These are phyloP conservation scores for Eurois occulta DNA, from an alignment of 2,888 invertebrate genomes.

Conservation along the genomic window DNA sequence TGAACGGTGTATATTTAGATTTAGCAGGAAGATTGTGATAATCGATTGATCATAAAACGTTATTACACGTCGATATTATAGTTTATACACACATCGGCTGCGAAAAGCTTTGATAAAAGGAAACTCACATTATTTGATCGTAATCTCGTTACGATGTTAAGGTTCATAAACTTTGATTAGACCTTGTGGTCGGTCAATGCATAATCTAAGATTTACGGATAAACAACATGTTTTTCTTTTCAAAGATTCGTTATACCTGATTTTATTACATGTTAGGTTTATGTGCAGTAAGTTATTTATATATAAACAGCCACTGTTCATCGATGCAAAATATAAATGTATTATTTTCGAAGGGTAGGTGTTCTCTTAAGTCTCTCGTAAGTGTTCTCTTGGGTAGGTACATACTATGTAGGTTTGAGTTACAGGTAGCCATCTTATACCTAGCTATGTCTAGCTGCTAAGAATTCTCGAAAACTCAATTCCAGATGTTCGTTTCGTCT, in stretches of 20 bases:
- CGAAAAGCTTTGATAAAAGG: constrained; percentile 37
- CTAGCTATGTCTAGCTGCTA: not conserved
- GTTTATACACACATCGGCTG: constrained; percentile 32
- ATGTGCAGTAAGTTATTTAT: constrained; percentile 3
- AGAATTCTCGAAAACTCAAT: not conserved
- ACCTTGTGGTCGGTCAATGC: constrained; percentile 36
- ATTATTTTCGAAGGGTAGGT: constrained; percentile 2
- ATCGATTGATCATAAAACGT: constrained; percentile 43
- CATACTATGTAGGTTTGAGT: not conserved
- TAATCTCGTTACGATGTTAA: constrained; percentile 12
- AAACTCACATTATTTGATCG: constrained; percentile 34
- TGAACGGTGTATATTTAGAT: not conserved
- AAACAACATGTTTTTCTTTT: constrained; percentile 18
- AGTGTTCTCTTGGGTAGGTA: not conserved
- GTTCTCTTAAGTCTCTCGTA: too few relatives aligned
- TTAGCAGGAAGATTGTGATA: constrained; percentile 4
- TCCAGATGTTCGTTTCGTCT: not conserved
- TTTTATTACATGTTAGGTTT: constrained; percentile 17
- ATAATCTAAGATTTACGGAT: constrained; percentile 24
- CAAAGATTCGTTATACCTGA: not conserved
- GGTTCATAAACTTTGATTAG: constrained; percentile 28
- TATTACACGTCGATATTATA: constrained; percentile 32
- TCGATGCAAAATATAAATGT: not conserved
- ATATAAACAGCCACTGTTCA: constrained; percentile 10
- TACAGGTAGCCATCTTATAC: not conserved